Evolutionary conservation across 2,797 vertebrate genomes (phyloP).

Genomic region (Crenichthys baileyi): DNA sequence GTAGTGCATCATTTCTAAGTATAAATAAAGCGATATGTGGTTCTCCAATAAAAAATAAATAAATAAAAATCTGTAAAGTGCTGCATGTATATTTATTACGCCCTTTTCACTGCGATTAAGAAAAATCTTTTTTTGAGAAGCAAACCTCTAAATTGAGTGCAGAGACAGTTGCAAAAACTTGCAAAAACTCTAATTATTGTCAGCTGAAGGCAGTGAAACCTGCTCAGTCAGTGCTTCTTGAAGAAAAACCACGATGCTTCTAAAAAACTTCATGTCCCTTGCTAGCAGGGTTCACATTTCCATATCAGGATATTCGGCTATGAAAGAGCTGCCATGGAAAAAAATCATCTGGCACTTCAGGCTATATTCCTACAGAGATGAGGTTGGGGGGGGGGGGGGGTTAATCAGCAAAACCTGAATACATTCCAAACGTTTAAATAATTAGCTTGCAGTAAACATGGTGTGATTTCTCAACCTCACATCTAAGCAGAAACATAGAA

Average conservation of each 20-base stretch:
- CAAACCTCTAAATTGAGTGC: too few relatives aligned
- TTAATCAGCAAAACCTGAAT: neutral
- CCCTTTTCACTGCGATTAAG: neutral
- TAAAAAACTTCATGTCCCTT: neutral
- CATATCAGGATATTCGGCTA: neutral
- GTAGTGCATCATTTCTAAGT: neutral
- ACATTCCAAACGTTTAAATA: neutral
- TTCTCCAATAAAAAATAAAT: neutral
- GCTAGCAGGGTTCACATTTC: neutral
- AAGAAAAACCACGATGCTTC: neutral
- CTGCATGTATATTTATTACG: neutral
- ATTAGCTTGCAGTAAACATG: neutral
- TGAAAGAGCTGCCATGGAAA: neutral
- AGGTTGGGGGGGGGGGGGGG: neutral
- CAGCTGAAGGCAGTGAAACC: neutral
- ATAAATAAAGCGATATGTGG: neutral
- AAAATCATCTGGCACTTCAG: neutral
- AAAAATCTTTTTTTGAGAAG: too few relatives aligned
- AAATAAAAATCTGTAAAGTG: neutral
- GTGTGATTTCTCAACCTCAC: neutral
- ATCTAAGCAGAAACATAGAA: neutral
- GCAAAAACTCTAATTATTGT: neutral
- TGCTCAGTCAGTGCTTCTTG: neutral
- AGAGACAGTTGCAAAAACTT: neutral
- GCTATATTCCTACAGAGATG: neutral